Evolutionary conservation across 2,888 invertebrate genomes (phyloP).

Genomic region (Myathropa florea): DNA sequence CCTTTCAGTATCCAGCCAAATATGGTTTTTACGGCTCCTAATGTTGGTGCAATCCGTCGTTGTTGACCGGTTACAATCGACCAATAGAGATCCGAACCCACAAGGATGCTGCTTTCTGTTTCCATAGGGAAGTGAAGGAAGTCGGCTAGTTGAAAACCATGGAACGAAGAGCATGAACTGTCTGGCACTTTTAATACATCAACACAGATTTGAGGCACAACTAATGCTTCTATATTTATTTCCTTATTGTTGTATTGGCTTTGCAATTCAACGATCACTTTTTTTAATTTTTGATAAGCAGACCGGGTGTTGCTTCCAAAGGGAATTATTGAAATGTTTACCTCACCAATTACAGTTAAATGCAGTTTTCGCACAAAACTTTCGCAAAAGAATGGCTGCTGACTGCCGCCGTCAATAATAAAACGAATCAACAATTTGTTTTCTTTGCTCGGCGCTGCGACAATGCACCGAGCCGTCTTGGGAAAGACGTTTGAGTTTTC

Average conservation of each 20-base stretch:
- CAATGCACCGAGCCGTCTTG: background rate
- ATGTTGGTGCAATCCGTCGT: background rate
- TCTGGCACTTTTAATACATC: too few relatives aligned
- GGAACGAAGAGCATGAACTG: background rate
- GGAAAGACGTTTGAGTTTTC: constrained; percentile 18
- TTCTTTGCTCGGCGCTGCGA: background rate
- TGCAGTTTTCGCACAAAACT: constrained; percentile 1
- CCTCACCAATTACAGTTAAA: background rate
- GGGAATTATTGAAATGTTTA: background rate
- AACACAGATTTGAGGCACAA: background rate
- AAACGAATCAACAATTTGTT: background rate
- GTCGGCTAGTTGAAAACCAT: background rate
- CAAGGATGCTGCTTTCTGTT: background rate
- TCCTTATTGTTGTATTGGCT: background rate
- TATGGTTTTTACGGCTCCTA: constrained; percentile 10
- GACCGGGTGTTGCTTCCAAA: too few relatives aligned
- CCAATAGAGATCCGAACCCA: constrained; percentile 12
- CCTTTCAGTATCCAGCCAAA: constrained; percentile 15
- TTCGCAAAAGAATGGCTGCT: background rate
- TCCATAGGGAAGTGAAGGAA: background rate
- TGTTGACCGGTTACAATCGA: background rate
- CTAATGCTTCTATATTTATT: background rate
- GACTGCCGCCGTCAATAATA: constrained; percentile 14
- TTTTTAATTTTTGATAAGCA: too few relatives aligned
- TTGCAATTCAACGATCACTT: too few relatives aligned